Percentiles rank a stretch among this genome's conserved stretches.
Conservation (phyloP, 1,140 invertebrate species). For the Papilio dardanus region DNA sequence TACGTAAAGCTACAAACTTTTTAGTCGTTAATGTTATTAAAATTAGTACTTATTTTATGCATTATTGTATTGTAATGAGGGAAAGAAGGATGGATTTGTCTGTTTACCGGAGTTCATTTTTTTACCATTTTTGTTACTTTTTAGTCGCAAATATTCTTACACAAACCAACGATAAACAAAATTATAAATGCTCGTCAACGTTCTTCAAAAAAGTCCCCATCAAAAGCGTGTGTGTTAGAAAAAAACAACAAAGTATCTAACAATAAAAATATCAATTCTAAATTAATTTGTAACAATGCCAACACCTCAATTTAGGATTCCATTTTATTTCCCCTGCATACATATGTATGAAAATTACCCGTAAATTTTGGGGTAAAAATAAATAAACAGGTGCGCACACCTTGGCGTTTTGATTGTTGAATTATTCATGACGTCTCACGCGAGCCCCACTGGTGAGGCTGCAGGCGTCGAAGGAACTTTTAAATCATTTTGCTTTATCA, state of each 20-base stretch:
- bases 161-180: too few species aligned
- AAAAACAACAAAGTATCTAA: background rate
- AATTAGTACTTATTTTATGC: background rate
- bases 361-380: constrained; percentile 72
- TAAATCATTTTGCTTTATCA: constrained; percentile 62
- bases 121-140: too few species aligned
- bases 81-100: too few species aligned
- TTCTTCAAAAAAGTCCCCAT: background rate
- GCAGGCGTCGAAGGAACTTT: constrained; percentile 47
- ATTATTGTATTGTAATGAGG: background rate
- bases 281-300: constrained; percentile 41
- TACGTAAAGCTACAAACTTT: constrained; percentile 23
- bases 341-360: constrained; percentile 68
- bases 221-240: background rate
- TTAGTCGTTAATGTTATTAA: constrained; percentile 7
- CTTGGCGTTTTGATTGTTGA: constrained; percentile 79
- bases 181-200: too few species aligned
- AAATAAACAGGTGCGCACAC: constrained; percentile 77
- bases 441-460: constrained; percentile 63
- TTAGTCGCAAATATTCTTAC: too few species aligned
- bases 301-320: constrained; percentile 40
- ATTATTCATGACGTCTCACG: constrained; percentile 79
- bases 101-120: background rate
- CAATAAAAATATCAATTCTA: constrained; percentile 21
- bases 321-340: constrained; percentile 47